Base-by-base conservation (phyloP, 2,797 vertebrate genomes). In the Sebastolobus alascanus region DNA sequence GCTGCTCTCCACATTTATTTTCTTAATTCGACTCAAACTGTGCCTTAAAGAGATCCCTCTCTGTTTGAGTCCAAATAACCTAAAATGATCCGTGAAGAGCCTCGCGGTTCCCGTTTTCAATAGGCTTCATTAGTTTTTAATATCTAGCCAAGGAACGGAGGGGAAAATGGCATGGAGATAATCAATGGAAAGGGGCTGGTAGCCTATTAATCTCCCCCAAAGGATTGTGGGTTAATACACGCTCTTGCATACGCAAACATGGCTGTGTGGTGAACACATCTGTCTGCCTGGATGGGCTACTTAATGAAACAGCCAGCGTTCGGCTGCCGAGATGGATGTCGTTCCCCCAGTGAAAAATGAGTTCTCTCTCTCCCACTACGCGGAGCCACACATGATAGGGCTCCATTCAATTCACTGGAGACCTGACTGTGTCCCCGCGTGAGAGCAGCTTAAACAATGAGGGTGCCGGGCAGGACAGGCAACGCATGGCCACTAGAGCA, bases 51-150 rank as follows among this genome's bases (percentile, higher is more conserved):
- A 95, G 93, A 95, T 93, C 91, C 92, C 91, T 94, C 93, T 93
- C 95, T 85, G 94, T 95, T 95, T 93, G 94, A 94, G 89, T 93
- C 94, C 95, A 95, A 95, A 96, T 94, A 96, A 95, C 89, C 86
- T 94, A 95, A 96, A 96, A 96, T 96, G 95, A 96, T 95, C 92
- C 94, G 91, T 96, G 95, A 96, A 95, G 93, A 91, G 91, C 78
- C 91, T 92, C 58, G 82, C 87, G 33, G 85, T 94, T 95, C 92
- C 84, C 87, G 78, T 93, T 91, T 93, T 93, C 94, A 93, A 90
- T 92, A 95, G 94, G 95, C 95, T 96, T 96, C 95, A 96, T 96
- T 96, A 95, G 93, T 94, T 96, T 96, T 96, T 95, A 96, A 96
- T 96, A 96, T 95, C 93, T 90, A 93, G 90, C 93, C 91, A 89